Conservation (phyloP, 2,113 vertebrate genomes). For the Pycnonotus jocosus region DNA sequence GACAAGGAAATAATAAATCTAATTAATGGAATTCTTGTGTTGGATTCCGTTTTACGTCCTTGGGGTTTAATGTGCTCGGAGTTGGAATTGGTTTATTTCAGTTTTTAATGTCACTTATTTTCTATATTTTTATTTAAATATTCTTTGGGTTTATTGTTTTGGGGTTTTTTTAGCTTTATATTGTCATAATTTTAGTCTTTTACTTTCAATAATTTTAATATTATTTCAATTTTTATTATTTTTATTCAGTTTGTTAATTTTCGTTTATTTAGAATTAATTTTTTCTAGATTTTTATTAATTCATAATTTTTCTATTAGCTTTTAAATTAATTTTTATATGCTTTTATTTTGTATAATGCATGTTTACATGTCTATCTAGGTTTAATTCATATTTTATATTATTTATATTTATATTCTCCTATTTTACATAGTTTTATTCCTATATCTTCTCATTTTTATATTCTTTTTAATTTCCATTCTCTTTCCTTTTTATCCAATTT, state of each 20-base stretch:
- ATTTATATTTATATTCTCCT: neutral
- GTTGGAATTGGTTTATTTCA: neutral
- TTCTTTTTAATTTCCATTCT: neutral
- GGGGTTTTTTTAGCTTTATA: neutral
- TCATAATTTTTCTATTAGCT: neutral
- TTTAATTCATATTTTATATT: neutral
- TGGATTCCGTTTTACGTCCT: neutral
- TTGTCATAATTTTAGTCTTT: neutral
- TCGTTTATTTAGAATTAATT: neutral
- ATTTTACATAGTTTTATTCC: neutral
- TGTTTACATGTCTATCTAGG: neutral
- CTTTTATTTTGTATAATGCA: rapidly evolving
- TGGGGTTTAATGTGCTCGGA: neutral
- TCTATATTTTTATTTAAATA: neutral
- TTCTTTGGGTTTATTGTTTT: neutral
- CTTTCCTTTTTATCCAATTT: neutral
- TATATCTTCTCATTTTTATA: neutral
- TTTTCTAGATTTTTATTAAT: neutral
- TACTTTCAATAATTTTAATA: neutral
- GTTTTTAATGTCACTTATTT: neutral
- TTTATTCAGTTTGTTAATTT: neutral
- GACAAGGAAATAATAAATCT: rapidly evolving
- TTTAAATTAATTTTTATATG: neutral
- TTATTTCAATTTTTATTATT: neutral
- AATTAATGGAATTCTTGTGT: neutral